A percentile compares a stretch with the other conserved stretches of the same genome.
phyloP scores from a whole-genome alignment of 2,113 vertebrate genomes.

The Amazona guildingii region DNA sequence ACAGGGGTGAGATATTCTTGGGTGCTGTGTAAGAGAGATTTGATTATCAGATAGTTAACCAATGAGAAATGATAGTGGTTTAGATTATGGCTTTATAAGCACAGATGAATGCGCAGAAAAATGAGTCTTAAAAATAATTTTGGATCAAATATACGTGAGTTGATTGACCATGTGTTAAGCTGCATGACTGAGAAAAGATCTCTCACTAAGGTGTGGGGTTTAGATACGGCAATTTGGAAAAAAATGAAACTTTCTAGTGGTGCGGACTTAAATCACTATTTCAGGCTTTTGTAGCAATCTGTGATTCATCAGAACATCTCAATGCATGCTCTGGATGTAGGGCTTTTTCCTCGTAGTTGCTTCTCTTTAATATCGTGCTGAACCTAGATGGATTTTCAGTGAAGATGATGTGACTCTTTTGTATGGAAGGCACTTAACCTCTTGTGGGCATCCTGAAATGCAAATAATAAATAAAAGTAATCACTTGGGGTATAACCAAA shows the following conservation, averaged over 20 bases:
- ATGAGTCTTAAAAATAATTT: background rate
- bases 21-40: background rate
- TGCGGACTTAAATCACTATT: background rate
- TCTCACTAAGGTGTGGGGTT: background rate
- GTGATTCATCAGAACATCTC: background rate
- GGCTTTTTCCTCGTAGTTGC: background rate
- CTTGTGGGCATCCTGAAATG: background rate
- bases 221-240: background rate
- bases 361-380: background rate
- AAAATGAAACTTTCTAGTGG: background rate
- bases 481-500: background rate
- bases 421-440: background rate
- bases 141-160: background rate
- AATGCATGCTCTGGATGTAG: background rate
- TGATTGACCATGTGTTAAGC: background rate
- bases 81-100: background rate
- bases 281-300: background rate
- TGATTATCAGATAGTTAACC: background rate
- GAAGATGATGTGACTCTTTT: background rate
- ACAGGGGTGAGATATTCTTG: background rate
- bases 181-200: background rate
- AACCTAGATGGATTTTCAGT: background rate
- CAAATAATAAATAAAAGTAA: background rate
- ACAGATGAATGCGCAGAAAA: background rate
- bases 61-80: background rate